A percentile compares a stretch with the other conserved stretches of the same genome.
phyloP scores from a whole-genome alignment of 1,140 invertebrate species.

The Pogonomyrmex californicus region DNA sequence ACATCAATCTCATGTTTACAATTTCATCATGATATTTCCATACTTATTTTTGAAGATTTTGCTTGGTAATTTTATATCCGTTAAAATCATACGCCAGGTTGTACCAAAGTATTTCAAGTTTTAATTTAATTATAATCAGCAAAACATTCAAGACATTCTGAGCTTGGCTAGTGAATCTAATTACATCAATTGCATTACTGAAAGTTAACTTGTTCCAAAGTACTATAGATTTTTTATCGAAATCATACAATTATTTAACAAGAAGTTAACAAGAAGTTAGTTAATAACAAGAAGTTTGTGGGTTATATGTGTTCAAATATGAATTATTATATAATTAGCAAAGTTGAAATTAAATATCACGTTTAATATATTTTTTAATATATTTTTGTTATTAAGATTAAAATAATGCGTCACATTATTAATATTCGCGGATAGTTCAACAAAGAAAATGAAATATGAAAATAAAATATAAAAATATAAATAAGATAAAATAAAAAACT shows the following conservation, averaged over 20 bases:
- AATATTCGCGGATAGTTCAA: neutral
- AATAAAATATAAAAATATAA: neutral
- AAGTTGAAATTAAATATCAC: constrained; percentile 20
- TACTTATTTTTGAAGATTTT: neutral
- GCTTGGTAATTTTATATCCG: neutral
- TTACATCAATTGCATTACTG: constrained; percentile 43
- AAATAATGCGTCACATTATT: neutral
- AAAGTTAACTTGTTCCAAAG: constrained; percentile 47
- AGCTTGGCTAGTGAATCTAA: constrained; percentile 44
- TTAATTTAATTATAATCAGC: constrained; percentile 67
- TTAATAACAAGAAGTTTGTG: neutral
- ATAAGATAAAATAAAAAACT: neutral
- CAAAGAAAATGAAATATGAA: neutral
- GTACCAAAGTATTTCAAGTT: constrained; percentile 12
- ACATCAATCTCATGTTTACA: neutral
- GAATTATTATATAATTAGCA: constrained; percentile 20
- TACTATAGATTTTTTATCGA: constrained; percentile 22
- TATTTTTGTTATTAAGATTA: neutral
- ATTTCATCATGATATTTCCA: neutral
- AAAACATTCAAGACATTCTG: constrained; percentile 66
- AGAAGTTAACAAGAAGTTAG: constrained; percentile 4
- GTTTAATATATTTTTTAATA: neutral
- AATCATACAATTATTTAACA: neutral
- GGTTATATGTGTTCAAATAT: neutral
- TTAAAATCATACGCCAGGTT: neutral